Base-by-base conservation (phyloP, 2,113 vertebrate genomes). In the Takifugu bimaculatus region DNA sequence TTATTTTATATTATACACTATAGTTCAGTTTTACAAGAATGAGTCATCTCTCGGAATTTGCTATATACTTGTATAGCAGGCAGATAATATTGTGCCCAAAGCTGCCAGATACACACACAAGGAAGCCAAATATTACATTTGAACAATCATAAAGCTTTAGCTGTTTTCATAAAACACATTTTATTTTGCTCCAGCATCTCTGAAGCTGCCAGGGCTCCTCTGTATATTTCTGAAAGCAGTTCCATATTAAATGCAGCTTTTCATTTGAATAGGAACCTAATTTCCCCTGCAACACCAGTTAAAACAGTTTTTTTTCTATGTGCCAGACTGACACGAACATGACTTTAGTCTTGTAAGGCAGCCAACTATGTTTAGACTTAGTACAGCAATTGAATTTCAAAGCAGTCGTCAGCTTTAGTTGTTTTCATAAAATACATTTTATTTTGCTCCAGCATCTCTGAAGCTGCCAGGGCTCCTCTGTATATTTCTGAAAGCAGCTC, bases 321-420 rank as follows among this genome's bases (percentile, higher is more conserved):
- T 47, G 60, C 57, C 65, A 80, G 76, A 69, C 63, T 20, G 57
- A 75, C 57, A 79, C 56, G 27, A 75, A 67, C 67, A 66, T 12
- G 43, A 63, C 79, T 63, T 60, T 58, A 68, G 60, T 56, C 74
- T 20, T 78, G 79, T 70, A 67, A 50, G 68, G 76, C 63, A 65
- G 74, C 57, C 57, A 72, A 54, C 65, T 69, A 69, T 87, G 83
- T 77, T 83, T 72, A 68, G 58, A 75, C 68, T 65, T 61, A 77
- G 78, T 82, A 39, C 35, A 39, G 6, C 11, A 86, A 85, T 20
- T 20, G 20, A 20, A 20, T 20, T 20, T 20, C 20, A 20, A 20
- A 20, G 20, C 20, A 20, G 20, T 20, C 20, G 20, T 20, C 20
- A 20, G 20, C 20, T 20, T 20, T 20, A 20, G 20, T 20, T 20